These are phyloP conservation scores for Peromyscus nudipes DNA, from an alignment of 2,797 vertebrate genomes.

Conservation along the genomic window DNA sequence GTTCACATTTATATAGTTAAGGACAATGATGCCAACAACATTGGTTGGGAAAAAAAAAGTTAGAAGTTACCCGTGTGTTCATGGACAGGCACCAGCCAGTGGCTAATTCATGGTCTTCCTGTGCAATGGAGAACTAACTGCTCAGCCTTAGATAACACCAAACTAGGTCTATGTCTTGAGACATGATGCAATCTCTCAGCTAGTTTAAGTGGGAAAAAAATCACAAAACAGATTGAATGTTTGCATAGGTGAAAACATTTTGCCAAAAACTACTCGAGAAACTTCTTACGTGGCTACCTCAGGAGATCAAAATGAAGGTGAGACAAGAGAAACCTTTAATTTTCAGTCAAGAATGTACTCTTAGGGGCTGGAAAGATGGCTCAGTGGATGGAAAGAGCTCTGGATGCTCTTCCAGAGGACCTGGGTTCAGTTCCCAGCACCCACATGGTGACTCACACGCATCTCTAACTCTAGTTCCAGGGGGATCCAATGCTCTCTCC, in stretches of 20 bases:
- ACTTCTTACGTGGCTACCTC: not conserved
- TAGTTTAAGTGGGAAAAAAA: not conserved
- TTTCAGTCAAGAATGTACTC: constrained; percentile 20
- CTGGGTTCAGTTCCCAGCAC: no score
- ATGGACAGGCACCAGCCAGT: not conserved
- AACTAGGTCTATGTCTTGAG: not conserved
- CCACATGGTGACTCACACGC: no score
- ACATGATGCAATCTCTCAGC: not conserved
- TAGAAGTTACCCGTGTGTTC: not conserved
- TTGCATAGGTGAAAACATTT: not conserved
- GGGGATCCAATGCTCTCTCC: no score
- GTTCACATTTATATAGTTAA: not conserved
- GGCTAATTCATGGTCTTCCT: not conserved
- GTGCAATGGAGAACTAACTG: not conserved
- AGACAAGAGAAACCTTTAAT: not conserved
- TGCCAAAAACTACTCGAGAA: constrained; percentile 7
- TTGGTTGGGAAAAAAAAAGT: not conserved
- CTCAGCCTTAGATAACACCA: constrained; percentile 15
- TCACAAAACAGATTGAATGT: not conserved
- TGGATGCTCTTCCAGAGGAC: no score
- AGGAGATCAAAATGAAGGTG: not conserved
- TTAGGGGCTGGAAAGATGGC: not conserved
- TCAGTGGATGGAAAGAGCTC: no score
- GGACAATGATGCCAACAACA: not conserved
- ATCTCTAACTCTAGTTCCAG: no score